phyloP scores from a whole-genome alignment of 2,888 invertebrate genomes.

The Drosophila tanythrix region DNA sequence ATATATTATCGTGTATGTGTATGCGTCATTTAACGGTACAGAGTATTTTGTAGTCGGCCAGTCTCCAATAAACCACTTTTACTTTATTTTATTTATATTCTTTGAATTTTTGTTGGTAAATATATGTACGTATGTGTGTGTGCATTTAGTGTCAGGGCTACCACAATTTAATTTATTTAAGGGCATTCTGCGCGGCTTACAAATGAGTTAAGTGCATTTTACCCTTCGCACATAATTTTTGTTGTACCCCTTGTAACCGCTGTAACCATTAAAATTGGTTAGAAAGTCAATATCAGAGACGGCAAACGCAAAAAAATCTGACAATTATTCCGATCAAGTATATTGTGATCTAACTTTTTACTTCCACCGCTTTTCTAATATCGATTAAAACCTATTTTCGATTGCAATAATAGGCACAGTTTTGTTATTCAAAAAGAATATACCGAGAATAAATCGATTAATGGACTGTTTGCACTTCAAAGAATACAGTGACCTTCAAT shows the following conservation, averaged over 20 bases:
- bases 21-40: not conserved
- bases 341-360: not conserved
- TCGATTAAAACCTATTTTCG: not conserved
- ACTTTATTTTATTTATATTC: not conserved
- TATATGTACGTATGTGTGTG: not conserved
- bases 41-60: not conserved
- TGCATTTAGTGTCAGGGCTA: slow-evolving; percentile 69
- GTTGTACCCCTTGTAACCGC: not conserved
- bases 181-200: slow-evolving; percentile 59
- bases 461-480: not conserved
- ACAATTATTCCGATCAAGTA: not conserved
- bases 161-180: slow-evolving; percentile 78
- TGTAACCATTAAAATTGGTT: not conserved
- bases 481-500: not conserved
- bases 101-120: not conserved
- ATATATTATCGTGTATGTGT: not conserved
- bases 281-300: not conserved
- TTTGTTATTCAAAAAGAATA: not conserved
- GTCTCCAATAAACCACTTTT: not conserved
- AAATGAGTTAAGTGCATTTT: slow-evolving; percentile 74
- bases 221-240: slow-evolving; percentile 22
- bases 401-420: not conserved
- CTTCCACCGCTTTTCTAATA: not conserved
- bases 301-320: too few relatives aligned
- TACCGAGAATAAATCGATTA: not conserved